These are phyloP conservation scores for Pempheris klunzingeri DNA, from an alignment of 2,797 vertebrate species.

Conservation along the genomic window DNA sequence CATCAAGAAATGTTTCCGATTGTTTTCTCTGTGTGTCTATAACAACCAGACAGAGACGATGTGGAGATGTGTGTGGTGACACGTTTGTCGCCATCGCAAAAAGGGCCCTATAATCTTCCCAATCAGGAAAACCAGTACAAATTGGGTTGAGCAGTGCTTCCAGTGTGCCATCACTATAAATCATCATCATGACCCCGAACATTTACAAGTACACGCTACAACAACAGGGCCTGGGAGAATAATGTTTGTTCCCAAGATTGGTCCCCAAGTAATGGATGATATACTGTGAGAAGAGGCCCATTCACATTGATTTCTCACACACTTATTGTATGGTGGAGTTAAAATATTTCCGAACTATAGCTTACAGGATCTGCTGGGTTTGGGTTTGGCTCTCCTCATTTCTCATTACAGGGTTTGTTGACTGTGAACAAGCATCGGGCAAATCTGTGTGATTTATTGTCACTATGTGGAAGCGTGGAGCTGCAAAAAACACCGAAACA, in stretches of 20 bases:
- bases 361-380: conserved; percentile 52
- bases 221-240: conserved; percentile 75
- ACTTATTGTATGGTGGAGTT: conserved; percentile 56
- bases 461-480: conserved; percentile 48
- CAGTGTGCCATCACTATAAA: conserved; percentile 71
- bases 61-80: conserved; percentile 71
- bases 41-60: conserved; percentile 55
- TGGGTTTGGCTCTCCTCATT: conserved; percentile 53
- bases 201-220: conserved; percentile 44
- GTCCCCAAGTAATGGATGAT: conserved; percentile 67
- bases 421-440: conserved; percentile 59
- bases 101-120: conserved; percentile 74
- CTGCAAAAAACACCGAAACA: conserved; percentile 19
- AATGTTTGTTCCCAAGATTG: conserved; percentile 75
- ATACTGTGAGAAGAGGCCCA: conserved; percentile 81
- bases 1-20: conserved; percentile 56
- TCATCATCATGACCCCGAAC: conserved; percentile 56
- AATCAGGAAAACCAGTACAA: conserved; percentile 75
- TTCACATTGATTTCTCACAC: conserved; percentile 74
- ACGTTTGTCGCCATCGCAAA: conserved; percentile 67
- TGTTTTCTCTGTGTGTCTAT: conserved; percentile 63
- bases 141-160: conserved; percentile 69
- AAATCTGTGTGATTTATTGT: conserved; percentile 50
- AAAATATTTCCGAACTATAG: conserved; percentile 62
- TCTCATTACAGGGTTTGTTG: conserved; percentile 61